These are phyloP conservation scores for Eurystomus glaucurus DNA, from an alignment of 2,797 vertebrate species.

Conservation along the genomic window DNA sequence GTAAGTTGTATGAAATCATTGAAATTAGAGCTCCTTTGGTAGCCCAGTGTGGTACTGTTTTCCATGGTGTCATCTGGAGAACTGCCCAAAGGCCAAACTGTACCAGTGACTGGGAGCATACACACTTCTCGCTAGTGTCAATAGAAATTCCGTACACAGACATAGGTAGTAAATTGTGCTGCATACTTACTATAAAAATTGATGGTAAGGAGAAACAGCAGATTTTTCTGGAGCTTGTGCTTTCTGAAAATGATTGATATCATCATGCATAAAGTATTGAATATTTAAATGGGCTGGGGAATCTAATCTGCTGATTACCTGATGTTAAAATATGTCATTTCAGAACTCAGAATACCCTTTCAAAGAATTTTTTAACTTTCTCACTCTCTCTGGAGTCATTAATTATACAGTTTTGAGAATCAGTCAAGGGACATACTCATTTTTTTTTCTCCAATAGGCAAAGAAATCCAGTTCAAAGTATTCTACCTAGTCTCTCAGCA, in stretches of 20 bases:
- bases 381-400: conserved; percentile 73
- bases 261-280: conserved; percentile 34
- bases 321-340: conserved; percentile 68
- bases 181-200: conserved; percentile 27
- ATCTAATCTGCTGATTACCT: conserved; percentile 63
- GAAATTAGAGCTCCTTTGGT: conserved; percentile 10
- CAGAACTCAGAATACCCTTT: conserved; percentile 73
- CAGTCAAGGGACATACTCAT: conserved; percentile 27
- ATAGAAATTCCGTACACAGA: conserved; percentile 31
- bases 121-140: background rate
- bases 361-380: conserved; percentile 68
- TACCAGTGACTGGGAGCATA: background rate
- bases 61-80: conserved; percentile 19
- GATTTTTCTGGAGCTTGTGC: conserved; percentile 15
- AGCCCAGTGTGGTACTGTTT: background rate
- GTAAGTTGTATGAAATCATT: background rate
- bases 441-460: conserved; percentile 33
- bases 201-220: conserved; percentile 15
- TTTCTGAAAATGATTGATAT: conserved; percentile 34
- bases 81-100: conserved; percentile 27
- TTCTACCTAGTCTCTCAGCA: conserved; percentile 49
- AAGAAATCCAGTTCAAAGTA: conserved; percentile 56
- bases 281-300: conserved; percentile 68
- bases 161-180: background rate
- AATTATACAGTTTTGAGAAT: conserved; percentile 71